Percentiles rank a stretch among this genome's conserved stretches.
Evolutionary conservation across 2,797 vertebrate genomes (phyloP).

Genomic region (Tragopan temminckii): DNA sequence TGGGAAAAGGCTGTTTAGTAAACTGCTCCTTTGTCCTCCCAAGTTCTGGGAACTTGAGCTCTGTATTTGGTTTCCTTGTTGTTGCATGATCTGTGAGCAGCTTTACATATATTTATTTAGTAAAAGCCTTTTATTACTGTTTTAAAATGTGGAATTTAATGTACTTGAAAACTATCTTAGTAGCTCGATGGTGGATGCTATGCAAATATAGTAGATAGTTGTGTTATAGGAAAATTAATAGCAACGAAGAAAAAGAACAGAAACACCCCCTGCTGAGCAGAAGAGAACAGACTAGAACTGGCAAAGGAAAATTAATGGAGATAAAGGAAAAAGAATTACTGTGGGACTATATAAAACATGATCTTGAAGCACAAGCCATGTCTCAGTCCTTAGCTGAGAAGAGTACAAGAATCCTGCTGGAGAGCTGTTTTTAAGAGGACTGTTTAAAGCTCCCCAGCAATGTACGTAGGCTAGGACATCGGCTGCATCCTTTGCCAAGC

Average conservation of each 20-base stretch:
- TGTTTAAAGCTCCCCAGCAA: not conserved
- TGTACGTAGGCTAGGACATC: not conserved
- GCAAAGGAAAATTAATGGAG: not conserved
- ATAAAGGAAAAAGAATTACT: not conserved
- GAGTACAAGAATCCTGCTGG: not conserved
- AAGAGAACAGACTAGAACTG: not conserved
- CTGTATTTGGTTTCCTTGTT: not conserved
- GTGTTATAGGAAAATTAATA: constrained; percentile 7
- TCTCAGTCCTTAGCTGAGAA: not conserved
- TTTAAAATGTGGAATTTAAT: constrained; percentile 20
- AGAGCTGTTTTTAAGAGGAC: not conserved
- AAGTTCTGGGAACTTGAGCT: constrained; percentile 36
- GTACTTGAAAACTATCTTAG: not conserved
- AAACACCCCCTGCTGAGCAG: not conserved
- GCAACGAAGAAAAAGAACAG: constrained; percentile 11
- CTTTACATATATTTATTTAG: constrained; percentile 21
- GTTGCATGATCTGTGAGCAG: not conserved
- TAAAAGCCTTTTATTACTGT: not conserved
- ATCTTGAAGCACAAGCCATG: not conserved
- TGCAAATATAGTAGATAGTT: not conserved
- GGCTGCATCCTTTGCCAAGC: not conserved
- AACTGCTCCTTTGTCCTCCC: constrained; percentile 47
- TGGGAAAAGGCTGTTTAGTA: constrained; percentile 22
- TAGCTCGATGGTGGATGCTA: not conserved
- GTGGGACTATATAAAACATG: not conserved